Percentiles rank a stretch among this genome's conserved stretches.
These are phyloP conservation scores for Tachycineta bicolor DNA, from an alignment of 2,113 vertebrate species.

Conservation along the genomic window DNA sequence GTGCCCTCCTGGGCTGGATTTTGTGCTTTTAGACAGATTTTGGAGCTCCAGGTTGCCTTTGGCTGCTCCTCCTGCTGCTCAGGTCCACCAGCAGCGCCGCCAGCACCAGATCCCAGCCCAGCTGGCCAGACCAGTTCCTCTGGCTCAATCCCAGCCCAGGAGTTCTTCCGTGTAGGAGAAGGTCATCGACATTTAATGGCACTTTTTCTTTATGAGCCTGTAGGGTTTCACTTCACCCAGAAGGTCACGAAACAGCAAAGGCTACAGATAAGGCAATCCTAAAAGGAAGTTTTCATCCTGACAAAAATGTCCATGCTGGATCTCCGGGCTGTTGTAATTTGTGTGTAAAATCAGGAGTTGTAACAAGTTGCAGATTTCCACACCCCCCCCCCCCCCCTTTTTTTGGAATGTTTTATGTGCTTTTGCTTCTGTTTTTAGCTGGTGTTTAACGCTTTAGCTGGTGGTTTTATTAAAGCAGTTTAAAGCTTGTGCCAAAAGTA, in stretches of 20 bases:
- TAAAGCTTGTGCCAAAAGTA: neutral
- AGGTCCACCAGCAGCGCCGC: neutral
- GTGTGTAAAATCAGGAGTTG: neutral
- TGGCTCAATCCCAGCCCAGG: neutral
- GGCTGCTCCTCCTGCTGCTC: neutral
- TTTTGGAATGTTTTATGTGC: neutral
- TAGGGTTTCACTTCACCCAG: neutral
- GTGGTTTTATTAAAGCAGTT: neutral
- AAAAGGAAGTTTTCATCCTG: neutral
- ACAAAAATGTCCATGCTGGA: fast-evolving
- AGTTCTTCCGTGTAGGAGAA: neutral
- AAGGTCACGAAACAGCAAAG: neutral
- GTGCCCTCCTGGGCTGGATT: neutral
- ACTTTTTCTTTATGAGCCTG: neutral
- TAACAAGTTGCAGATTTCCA: neutral
- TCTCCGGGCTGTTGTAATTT: neutral
- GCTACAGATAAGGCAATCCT: neutral
- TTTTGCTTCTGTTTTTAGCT: neutral
- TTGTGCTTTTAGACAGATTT: neutral
- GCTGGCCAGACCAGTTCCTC: neutral
- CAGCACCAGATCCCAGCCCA: neutral
- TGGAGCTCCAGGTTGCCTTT: neutral
- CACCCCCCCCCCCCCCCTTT: too few relatives aligned
- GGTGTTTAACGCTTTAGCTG: neutral
- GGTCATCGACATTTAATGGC: neutral